Conservation (phyloP, 2,113 vertebrate species). For the Loxodonta africana region DNA sequence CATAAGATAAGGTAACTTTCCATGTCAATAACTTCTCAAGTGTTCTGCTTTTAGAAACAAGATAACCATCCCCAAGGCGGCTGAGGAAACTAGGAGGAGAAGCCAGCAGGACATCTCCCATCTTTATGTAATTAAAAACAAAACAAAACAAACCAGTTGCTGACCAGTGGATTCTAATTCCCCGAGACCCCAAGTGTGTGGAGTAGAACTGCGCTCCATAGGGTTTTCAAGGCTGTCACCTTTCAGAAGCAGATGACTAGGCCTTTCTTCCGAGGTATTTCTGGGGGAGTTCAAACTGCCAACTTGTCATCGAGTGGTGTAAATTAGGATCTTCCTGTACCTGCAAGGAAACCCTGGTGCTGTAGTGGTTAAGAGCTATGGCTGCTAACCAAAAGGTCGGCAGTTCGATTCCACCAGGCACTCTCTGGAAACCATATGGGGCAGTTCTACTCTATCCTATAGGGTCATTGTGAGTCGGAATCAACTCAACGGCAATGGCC, state of each 20-base stretch:
- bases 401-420: too few relatives aligned
- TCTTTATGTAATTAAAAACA: not conserved
- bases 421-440: too few relatives aligned
- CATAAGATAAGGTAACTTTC: not conserved
- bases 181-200: not conserved
- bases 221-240: not conserved
- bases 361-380: too few relatives aligned
- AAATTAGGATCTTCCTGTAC: not conserved
- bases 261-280: not conserved
- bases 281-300: not conserved
- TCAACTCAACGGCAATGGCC: too few relatives aligned
- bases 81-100: not conserved
- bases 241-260: not conserved
- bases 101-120: not conserved
- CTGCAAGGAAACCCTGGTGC: not conserved
- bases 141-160: not conserved
- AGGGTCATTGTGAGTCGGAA: too few relatives aligned
- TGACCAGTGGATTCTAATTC: not conserved
- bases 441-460: too few relatives aligned
- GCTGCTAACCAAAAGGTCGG: too few relatives aligned
- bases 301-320: too few relatives aligned
- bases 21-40: not conserved
- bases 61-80: not conserved
- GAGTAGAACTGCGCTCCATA: not conserved
- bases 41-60: not conserved